Evolutionary conservation across 2,888 invertebrate species (phyloP), one percentile per base, ranked within the genome.

Genomic region (Archips xylosteana): DNA sequence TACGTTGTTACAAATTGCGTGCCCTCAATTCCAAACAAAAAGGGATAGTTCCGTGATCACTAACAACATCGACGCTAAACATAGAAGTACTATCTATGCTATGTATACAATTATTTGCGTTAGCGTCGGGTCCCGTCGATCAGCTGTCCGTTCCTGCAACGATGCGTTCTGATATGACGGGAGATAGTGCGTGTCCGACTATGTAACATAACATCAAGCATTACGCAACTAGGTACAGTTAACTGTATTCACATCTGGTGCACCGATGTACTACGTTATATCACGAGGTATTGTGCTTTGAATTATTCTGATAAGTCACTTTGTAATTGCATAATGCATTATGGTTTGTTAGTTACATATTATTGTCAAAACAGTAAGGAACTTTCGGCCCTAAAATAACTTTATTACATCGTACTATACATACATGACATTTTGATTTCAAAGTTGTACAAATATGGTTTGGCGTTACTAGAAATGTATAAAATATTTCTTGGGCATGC

Each of bases 181-280:
- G 86, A 89, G 91, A 92, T 92, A 89, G 90, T 89, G 90, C 90
- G 89, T 91, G 87, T 84, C 84, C 82, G 84, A 81, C 78, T 79
- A 87, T 87, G 87, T 89, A 90, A 91, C 87, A 78, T 76, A 54
- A 75, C 70, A 61, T 73, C 69, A 75, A 78, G 73, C 75, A 76
- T 92, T 92, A 88, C 87, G 83, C 88, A 92, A 92, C 81, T 78
- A 76, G 80, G 82, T 70, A 74, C 70, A 61, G 77, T 80, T 81
- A 82, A 83, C 80, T 79, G 78, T 80, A 77, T 76, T 74, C 75
- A 81, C 83, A 82, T 83, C 81, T 83, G 82, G 82, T 83, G 80
- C 82, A 76, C 72, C 73, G 76, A 78, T 81, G 78, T 80, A 81
- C 80, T 80, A 79, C 76, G 80, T 86, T 89, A 88, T 85, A 83